Evolutionary conservation across 64 coral and sea anemone genomes (phyloP).

Genomic region (Platygyra sinensis): DNA sequence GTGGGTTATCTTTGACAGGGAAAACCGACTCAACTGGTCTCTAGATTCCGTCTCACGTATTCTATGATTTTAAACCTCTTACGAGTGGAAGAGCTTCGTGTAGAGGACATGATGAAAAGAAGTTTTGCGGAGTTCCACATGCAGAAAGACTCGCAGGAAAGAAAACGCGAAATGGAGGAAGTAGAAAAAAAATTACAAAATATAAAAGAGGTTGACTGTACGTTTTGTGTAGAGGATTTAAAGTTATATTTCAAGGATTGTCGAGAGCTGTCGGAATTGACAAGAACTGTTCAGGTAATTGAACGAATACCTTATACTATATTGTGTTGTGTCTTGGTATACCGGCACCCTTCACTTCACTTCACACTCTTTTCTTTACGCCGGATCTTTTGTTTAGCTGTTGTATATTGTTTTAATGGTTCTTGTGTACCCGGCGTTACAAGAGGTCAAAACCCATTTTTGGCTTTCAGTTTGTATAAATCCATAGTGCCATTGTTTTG

Average conservation of each 20-base stretch:
- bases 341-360: too few species aligned
- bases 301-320: background rate
- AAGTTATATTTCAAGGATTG: constrained; percentile 69
- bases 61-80: constrained; percentile 98
- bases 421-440: too few species aligned
- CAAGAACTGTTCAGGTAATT: constrained; percentile 62
- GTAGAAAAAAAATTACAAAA: constrained; percentile 57
- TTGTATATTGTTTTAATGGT: too few species aligned
- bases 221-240: constrained; percentile 71
- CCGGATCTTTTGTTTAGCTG: too few species aligned
- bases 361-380: too few species aligned
- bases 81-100: constrained; percentile 91
- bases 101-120: constrained; percentile 99
- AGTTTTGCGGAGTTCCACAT: constrained; percentile 96
- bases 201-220: constrained; percentile 75
- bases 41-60: constrained; percentile 92
- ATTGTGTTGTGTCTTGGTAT: too few species aligned
- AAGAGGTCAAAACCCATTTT: background rate
- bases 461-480: background rate
- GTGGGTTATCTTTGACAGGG: constrained; percentile 52
- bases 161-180: constrained; percentile 65
- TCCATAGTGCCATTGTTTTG: background rate
- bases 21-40: constrained; percentile 87
- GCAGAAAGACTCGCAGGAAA: constrained; percentile 70
- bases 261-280: constrained; percentile 55